These are phyloP conservation scores for Schizaphis graminum DNA, from an alignment of 2,888 invertebrate genomes.

Conservation along the genomic window DNA sequence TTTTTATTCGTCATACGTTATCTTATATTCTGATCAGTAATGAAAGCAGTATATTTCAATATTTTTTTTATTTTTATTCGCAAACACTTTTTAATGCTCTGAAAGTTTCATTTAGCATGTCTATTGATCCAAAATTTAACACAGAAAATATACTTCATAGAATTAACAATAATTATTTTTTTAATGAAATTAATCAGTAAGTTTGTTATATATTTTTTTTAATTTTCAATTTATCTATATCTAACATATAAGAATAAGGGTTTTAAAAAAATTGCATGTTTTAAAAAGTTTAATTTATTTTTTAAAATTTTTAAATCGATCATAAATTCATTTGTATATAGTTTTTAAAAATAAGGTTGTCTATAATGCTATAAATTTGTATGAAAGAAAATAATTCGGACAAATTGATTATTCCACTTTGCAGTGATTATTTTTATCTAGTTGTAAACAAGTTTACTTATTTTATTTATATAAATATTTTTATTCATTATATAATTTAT, in stretches of 20 bases:
- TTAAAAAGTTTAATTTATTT: not conserved
- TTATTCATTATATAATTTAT: not conserved
- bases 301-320: not conserved
- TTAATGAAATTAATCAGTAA: not conserved
- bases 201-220: too few species aligned
- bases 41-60: not conserved
- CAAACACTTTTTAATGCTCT: too few species aligned
- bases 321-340: not conserved
- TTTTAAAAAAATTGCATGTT: not conserved
- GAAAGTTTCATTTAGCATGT: too few species aligned
- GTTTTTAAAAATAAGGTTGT: not conserved
- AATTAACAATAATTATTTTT: not conserved
- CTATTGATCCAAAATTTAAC: not conserved
- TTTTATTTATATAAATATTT: not conserved
- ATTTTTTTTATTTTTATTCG: too few species aligned
- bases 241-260: not conserved
- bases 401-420: not conserved
- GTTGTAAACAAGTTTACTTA: not conserved
- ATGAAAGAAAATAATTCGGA: not conserved
- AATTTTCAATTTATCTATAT: not conserved
- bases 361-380: not conserved
- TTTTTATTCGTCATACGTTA: not conserved
- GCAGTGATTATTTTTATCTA: not conserved
- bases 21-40: not conserved
- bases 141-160: not conserved